phyloP scores from a whole-genome alignment of 2,888 invertebrate species.

The Barypeithes pellucidus region DNA sequence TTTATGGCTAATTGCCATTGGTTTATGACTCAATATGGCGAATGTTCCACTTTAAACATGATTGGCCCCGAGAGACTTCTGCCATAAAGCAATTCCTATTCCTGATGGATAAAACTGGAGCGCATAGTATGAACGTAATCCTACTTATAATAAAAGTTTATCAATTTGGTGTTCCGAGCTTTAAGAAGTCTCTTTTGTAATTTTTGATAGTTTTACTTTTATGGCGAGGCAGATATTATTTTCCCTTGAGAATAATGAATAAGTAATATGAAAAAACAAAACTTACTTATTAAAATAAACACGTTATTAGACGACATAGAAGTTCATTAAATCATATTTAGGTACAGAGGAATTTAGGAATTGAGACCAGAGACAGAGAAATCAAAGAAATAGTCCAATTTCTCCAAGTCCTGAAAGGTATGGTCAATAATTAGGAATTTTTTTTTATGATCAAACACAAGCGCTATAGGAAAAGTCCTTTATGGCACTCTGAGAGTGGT shows the following conservation, averaged over 20 bases:
- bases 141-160: conserved; percentile 48
- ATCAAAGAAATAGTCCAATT: too few relatives aligned
- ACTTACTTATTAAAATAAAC: too few relatives aligned
- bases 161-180: conserved; percentile 45
- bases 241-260: background rate
- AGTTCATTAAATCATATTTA: too few relatives aligned
- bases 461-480: too few relatives aligned
- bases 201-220: conserved; percentile 31
- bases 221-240: conserved; percentile 11
- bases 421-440: too few relatives aligned
- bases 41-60: conserved; percentile 70
- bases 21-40: conserved; percentile 72
- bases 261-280: background rate
- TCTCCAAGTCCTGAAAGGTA: too few relatives aligned
- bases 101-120: conserved; percentile 49
- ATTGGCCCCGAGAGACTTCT: conserved; percentile 68
- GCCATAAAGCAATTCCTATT: conserved; percentile 62
- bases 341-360: too few relatives aligned
- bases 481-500: too few relatives aligned
- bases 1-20: conserved; percentile 72
- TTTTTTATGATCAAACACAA: too few relatives aligned
- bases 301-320: background rate
- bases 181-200: conserved; percentile 1
- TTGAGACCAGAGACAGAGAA: too few relatives aligned
- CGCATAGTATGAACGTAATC: conserved; percentile 49